phyloP scores from a whole-genome alignment of 1,140 invertebrate genomes.

The Pseudomyrmex gracilis region DNA sequence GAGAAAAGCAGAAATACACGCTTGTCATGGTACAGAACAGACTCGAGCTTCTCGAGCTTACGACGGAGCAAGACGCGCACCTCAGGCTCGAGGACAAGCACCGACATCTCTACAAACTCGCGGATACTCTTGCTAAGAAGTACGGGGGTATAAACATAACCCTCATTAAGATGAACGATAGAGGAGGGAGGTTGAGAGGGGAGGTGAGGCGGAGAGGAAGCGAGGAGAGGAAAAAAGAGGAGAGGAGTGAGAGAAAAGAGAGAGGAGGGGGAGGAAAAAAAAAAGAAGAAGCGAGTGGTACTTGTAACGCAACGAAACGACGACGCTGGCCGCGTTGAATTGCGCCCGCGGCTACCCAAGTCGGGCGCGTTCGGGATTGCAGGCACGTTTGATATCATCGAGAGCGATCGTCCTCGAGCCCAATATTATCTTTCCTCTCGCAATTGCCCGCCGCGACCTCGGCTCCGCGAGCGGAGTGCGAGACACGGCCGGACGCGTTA shows the following conservation, averaged over 20 bases:
- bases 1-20: constrained; percentile 66
- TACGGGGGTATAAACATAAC: constrained; percentile 76
- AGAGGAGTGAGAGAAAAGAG: neutral
- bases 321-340: constrained; percentile 55
- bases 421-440: constrained; percentile 80
- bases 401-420: constrained; percentile 84
- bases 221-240: neutral
- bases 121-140: constrained; percentile 68
- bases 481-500: constrained; percentile 48
- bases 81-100: constrained; percentile 85
- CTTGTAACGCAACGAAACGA: constrained; percentile 46
- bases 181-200: constrained; percentile 19
- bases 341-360: constrained; percentile 54
- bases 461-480: constrained; percentile 27
- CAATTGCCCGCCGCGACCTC: constrained; percentile 47
- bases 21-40: constrained; percentile 84
- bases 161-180: constrained; percentile 74
- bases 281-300: constrained; percentile 50
- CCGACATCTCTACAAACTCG: constrained; percentile 71
- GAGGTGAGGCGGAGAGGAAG: no score
- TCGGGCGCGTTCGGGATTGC: constrained; percentile 43
- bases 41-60: constrained; percentile 83
- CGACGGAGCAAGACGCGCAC: constrained; percentile 80
- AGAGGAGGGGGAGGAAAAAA: neutral
- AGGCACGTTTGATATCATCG: constrained; percentile 52